Percentiles rank a stretch among this genome's conserved stretches.
phyloP scores from a whole-genome alignment of 2,797 vertebrate genomes.

The Diplodus sargus region DNA sequence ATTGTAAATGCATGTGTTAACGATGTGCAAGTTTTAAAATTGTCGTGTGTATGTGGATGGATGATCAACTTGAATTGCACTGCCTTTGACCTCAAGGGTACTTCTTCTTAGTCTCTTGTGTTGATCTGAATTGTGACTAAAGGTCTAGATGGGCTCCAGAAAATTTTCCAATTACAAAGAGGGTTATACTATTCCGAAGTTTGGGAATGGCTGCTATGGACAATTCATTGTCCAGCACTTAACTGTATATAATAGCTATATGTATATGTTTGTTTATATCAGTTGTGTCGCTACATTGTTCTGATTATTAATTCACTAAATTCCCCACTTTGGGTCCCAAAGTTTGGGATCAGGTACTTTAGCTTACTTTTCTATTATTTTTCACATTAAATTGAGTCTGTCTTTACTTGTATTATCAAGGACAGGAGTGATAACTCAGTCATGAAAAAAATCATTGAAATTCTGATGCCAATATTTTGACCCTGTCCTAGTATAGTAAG shows the following conservation, averaged over 20 bases:
- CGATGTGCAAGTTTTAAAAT: too few relatives aligned
- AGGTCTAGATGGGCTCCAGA: too few relatives aligned
- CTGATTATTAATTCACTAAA: background rate
- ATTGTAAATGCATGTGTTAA: too few relatives aligned
- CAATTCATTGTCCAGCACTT: background rate
- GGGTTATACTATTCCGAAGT: too few relatives aligned
- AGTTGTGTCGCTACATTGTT: background rate
- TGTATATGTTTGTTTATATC: background rate
- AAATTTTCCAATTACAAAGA: too few relatives aligned
- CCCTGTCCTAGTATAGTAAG: background rate
- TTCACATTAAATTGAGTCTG: background rate
- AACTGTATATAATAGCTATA: background rate
- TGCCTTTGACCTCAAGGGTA: too few relatives aligned
- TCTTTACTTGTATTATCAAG: background rate
- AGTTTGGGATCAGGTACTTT: background rate
- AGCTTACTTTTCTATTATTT: conserved; percentile 1
- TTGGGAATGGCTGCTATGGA: background rate
- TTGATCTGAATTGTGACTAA: too few relatives aligned
- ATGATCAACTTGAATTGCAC: too few relatives aligned
- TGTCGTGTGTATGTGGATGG: too few relatives aligned
- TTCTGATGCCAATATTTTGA: background rate
- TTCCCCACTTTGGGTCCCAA: background rate
- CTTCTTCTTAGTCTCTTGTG: too few relatives aligned
- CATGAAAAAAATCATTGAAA: background rate
- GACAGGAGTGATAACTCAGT: background rate